Evolutionary conservation across 2,888 invertebrate species (phyloP), one percentile per base, ranked within the genome.

Genomic region (Trachelus tabidus): DNA sequence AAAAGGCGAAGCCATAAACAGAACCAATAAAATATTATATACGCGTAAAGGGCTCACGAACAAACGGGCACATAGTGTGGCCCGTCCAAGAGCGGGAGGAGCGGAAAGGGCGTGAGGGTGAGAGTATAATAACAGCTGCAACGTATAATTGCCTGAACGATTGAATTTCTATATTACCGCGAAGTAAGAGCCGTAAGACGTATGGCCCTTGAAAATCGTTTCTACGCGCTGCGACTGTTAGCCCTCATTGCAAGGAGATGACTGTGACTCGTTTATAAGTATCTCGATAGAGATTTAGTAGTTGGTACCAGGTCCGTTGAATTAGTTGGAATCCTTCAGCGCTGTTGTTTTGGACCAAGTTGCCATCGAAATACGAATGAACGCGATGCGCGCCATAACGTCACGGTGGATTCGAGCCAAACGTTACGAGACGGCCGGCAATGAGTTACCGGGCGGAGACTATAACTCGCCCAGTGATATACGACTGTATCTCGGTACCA

Each of bases 401-500:
- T 84, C 83, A 80, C 81, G 82, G 87, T 89, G 90, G 90, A 90
- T 89, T 85, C 86, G 88, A 89, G 90, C 90, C 90, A 90, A 90
- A 89, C 87, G 81, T 82, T 81, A 83, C 80, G 81, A 81, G 75
- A 77, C 80, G 80, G 83, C 76, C 84, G 85, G 88, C 90, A 88
- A 89, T 88, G 90, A 90, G 89, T 91, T 91, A 90, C 90, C 90
- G 89, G 89, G 89, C 89, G 88, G 89, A 87, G 89, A 90, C 90
- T 91, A 91, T 90, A 91, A 90, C 90, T 90, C 89, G 88, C 87
- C 79, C 84, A 83, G 90, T 91, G 91, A 91, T 91, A 90, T 91
- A 91, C 89, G 89, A 87, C 90, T 88, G 91, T 89, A 91, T 91
- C 91, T 90, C 89, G 88, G 90, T 90, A 90, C 90, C 91, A 91